Evolutionary conservation across 2,888 invertebrate species (phyloP), one percentile per base, ranked within the genome.

Genomic region (Dasypolia templi): DNA sequence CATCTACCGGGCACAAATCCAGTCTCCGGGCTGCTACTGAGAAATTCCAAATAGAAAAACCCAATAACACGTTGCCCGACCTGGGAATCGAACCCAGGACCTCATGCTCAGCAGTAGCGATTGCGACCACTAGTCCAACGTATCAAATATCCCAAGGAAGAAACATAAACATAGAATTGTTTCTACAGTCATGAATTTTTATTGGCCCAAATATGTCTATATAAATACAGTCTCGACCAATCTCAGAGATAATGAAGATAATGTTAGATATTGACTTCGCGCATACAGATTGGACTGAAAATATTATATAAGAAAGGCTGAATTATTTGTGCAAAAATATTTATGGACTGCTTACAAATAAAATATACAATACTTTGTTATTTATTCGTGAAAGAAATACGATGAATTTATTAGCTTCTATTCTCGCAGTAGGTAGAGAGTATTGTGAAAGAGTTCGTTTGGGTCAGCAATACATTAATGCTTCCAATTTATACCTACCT

Each of bases 141-240:
- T 56, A 77, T 79, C 35, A 69, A 69, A 73, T 56, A 51, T 70
- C 39, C 26, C 46, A 35, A 72, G 72, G 63, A 80, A 84, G 79
- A 82, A 49, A 81, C 44, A 81, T 49, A 53, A n/a, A 71, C 58
- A 51, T 19, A 66, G 74, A 58, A 78, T 74, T 77, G 74, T 75
- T 79, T 82, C 55, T 67, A 29, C 29, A 46, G 39, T 82, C 82
- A 82, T 86, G 75, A 81, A 84, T 85, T 81, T 86, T 86, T 77
- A 85, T 86, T 69, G 75, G 46, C 42, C 51, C 12, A 74, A 56
- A 80, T 63, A 76, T 61, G 9, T 74, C 22, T 46, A 32, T 69
- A 59, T 7, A 49, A 39, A 61, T 70, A 76, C 67, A 74, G 62
- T 61, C 51, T 39, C n/a, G 46, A 49, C 72, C 81, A 81, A 86